Base-by-base conservation (phyloP, 1,140 invertebrate species). In the Akabosia matsudoensis region DNA sequence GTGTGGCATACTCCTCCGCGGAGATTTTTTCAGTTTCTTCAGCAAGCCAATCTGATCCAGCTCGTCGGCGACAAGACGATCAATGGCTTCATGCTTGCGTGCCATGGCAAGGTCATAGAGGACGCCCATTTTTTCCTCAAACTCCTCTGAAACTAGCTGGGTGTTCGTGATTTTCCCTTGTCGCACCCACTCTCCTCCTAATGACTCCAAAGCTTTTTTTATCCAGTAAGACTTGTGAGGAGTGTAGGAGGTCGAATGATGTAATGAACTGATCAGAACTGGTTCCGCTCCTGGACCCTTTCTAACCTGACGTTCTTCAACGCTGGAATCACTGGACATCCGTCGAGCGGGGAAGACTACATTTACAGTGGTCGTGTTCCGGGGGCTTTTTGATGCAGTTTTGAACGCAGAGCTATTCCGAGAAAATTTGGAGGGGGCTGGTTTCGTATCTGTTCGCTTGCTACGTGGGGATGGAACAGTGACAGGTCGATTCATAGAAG, bases 101-200 rank as follows among this genome's bases (percentile, higher is more conserved):
- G 61, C 61, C 61, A 67, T 67, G 4, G 61, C 61, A 10, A 67
- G 30, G 10, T 67, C 61, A 31, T 67, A 67, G 7, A 67, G 61
- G 26, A 67, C 61, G 24, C 61, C 61, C 61, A 67, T 67, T n/a
- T 67, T 67, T 30, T 67, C 61, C 28, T 67, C 61, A 67, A 67
- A 67, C 24, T 28, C 61, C 28, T 67, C 28, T n/a, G 61, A 67
- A n/a, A 67, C 3, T 7, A 67, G 22, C 61, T 67, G 24, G 7
- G 10, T 24, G 4, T 67, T 28, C 1, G 61, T 67, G n/a, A 67
- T 67, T 30, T 67, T 67, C 26, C 28, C 28, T 4, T 67, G 26
- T 10, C 61, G 61, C 1, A 67, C 30, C 61, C 61, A 67, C 1
- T 7, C 28, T 7, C 10, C 22, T 31, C 61, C 61, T 13, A 67